Conservation (phyloP, 2,113 vertebrate species). For the Zosterops hypoxanthus region DNA sequence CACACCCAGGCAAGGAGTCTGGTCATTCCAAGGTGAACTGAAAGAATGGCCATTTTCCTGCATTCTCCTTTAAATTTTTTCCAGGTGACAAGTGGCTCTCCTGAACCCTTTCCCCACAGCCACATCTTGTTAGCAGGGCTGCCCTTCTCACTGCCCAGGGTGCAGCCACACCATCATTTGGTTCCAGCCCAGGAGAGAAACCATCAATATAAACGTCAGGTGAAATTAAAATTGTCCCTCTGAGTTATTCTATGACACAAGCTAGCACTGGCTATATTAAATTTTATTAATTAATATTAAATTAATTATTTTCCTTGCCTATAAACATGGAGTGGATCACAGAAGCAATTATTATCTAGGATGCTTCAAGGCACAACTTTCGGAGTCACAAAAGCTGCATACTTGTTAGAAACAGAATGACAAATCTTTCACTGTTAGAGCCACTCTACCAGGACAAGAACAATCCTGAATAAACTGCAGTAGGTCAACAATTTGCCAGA, state of each 20-base stretch:
- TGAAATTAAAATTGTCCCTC: constrained; percentile 35
- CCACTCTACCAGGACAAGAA: constrained; percentile 24
- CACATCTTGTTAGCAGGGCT: background rate
- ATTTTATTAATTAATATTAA: constrained; percentile 33
- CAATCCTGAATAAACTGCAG: constrained; percentile 33
- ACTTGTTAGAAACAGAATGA: constrained; percentile 35
- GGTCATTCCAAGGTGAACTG: background rate
- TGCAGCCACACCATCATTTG: background rate
- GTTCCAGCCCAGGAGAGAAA: background rate
- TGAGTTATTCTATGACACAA: constrained; percentile 14
- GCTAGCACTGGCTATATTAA: background rate
- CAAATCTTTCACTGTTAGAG: constrained; percentile 24
- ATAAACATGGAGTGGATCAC: background rate
- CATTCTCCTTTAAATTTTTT: background rate
- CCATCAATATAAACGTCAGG: background rate
- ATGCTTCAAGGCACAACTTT: background rate
- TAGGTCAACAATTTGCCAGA: constrained; percentile 58
- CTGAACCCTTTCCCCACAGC: background rate
- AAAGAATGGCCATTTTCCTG: background rate
- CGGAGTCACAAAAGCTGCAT: background rate
- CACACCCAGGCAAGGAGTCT: background rate
- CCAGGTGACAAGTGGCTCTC: background rate
- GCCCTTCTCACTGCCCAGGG: background rate
- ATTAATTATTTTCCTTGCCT: constrained; percentile 13
- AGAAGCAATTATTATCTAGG: background rate